Conservation (phyloP, 2,113 vertebrate genomes). For the Halcyon malimbica region DNA sequence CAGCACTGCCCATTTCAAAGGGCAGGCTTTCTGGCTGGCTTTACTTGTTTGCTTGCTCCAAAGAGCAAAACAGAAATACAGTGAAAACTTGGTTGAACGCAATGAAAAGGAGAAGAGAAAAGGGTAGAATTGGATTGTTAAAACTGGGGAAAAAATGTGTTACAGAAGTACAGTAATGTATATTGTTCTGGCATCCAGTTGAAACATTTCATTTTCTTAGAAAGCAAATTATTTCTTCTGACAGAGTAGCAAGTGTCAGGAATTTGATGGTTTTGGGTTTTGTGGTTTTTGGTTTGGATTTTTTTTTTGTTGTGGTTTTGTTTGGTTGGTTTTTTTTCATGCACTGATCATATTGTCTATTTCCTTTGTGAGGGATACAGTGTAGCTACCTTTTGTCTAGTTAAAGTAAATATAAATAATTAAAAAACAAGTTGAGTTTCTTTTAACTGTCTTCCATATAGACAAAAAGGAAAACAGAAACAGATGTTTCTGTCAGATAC, state of each 20-base stretch:
- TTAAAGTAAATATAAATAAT: neutral
- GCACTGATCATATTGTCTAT: neutral
- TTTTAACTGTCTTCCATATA: neutral
- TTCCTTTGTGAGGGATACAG: neutral
- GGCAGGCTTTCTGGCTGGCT: constrained; percentile 2
- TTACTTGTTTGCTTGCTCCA: neutral
- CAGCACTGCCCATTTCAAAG: constrained; percentile 50
- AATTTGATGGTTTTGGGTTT: neutral
- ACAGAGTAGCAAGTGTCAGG: neutral
- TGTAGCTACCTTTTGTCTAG: neutral
- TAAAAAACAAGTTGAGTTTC: neutral
- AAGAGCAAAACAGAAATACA: constrained; percentile 5
- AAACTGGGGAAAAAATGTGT: neutral
- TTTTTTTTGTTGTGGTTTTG: too few relatives aligned
- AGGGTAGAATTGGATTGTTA: neutral
- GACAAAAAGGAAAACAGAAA: neutral
- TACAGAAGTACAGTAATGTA: neutral
- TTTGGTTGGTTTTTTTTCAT: neutral
- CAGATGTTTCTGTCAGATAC: neutral
- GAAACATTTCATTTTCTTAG: neutral
- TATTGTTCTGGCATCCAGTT: neutral
- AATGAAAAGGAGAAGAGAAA: neutral
- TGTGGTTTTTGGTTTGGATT: too few relatives aligned
- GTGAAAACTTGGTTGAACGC: neutral
- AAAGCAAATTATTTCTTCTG: neutral